Evolutionary conservation across 2,113 vertebrate genomes (phyloP), one percentile per base, ranked within the genome.

Genomic region (Strix uralensis): DNA sequence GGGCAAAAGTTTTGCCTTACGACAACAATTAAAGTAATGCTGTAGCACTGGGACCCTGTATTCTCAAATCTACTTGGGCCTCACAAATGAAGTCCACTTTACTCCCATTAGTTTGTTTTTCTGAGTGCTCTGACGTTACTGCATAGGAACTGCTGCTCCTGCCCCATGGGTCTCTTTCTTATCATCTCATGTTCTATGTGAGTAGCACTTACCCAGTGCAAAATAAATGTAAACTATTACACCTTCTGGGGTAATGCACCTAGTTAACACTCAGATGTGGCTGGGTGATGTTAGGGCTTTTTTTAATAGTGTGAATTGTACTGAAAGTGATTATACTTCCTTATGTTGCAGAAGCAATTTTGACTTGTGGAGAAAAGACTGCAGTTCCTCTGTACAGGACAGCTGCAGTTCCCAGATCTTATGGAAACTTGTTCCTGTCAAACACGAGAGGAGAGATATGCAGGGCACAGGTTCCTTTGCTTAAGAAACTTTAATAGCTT

Each of bases 191-290:
- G 19, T 62, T 74, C 40, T 49, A 9, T 38, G 82, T 46, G 59
- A 65, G 36, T 34, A 84, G 77, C 59, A 27, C 69, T 79, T 61
- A 46, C 9, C 47, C 44, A 11, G 61, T 38, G 54, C 58, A 62
- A 29, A 69, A 36, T 49, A 38, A 81, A 52, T 1, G 1, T 29
- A 1, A 69, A 16, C n/a, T 26, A 1, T 26, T 73, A 2, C 1
- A 1, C 46, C 38, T 47, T 26, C 51, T 52, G 30, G 21, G 19
- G 6, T 78, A 19, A 18, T 1, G 9, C 32, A 23, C 5, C 30
- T 14, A 40, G 70, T 44, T 73, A 91, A 23, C 42, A 2, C 46
- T 57, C 9, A 29, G 2, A 59, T 0, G 4, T 54, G 26, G 21
- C 1, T 62, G 46, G 47, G 26, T 57, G n/a, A 51, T 23, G 15